These are phyloP conservation scores for Eutrigla gurnardus DNA, from an alignment of 2,797 vertebrate genomes.

Conservation along the genomic window DNA sequence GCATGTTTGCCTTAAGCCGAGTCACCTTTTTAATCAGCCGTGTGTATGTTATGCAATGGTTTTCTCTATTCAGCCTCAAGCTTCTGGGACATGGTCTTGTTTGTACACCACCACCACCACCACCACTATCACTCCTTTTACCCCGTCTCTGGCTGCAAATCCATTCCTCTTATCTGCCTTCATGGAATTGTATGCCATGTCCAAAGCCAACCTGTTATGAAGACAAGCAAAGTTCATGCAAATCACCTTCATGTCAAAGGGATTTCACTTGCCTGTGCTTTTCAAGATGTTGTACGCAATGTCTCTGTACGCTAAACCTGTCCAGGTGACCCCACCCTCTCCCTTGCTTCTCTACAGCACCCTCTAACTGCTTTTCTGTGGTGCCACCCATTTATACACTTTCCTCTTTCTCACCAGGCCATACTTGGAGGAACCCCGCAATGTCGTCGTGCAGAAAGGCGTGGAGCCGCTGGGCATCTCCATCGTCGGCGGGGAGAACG, in stretches of 20 bases:
- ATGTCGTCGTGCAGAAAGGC: constrained; percentile 96
- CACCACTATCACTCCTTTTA: constrained; percentile 49
- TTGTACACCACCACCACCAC: constrained; percentile 61
- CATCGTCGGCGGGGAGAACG: constrained; percentile 97
- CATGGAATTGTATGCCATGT: constrained; percentile 54
- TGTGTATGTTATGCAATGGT: constrained; percentile 60
- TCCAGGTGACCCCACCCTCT: constrained; percentile 26
- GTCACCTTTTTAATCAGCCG: constrained; percentile 45
- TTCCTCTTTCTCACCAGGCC: constrained; percentile 83
- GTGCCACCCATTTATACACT: constrained; percentile 20
- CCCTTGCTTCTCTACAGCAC: constrained; percentile 14
- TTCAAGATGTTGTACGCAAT: constrained; percentile 20
- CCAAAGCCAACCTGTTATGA: constrained; percentile 56
- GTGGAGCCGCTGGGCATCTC: constrained; percentile 97
- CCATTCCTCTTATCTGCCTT: constrained; percentile 60
- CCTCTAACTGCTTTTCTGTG: background rate
- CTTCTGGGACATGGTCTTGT: constrained; percentile 66
- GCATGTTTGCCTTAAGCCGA: constrained; percentile 67
- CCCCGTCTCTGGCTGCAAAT: constrained; percentile 67
- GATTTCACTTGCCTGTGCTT: constrained; percentile 55
- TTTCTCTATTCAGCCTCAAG: constrained; percentile 55
- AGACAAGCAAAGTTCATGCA: constrained; percentile 55
- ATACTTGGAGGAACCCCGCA: constrained; percentile 95
- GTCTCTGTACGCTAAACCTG: constrained; percentile 19
- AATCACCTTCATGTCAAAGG: constrained; percentile 45